Base-by-base conservation (phyloP, 2,888 invertebrate species). In the Corythucha ciliata region DNA sequence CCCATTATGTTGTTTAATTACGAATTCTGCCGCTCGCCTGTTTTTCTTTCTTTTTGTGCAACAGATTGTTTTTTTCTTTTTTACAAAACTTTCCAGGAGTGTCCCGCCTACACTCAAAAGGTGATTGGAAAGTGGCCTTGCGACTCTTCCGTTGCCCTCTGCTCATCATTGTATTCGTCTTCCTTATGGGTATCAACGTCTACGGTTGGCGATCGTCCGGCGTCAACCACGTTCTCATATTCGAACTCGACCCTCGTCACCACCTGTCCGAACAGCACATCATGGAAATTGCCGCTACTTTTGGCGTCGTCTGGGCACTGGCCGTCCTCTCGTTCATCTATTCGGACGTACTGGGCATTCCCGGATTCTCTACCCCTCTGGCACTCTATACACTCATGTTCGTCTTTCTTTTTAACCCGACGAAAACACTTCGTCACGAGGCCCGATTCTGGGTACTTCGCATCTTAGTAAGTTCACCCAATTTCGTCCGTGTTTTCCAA, bases 121-220 rank as follows among this genome's bases (percentile, higher is more conserved):
- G 83, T 52, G 83, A 86, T 65, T 78, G 90, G 68, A 78, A 82
- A 68, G 83, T 91, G 41, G 90, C 91, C 4, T 84, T 94, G 64
- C 80, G 92, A 53, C 74, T 99, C 27, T 99, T 96, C 69, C 76
- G 98, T 46, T 94, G 92, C 1, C 91, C 94, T 3, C 79, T 98
- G 60, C 79, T 98, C 6, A 75, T 97, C 54, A 85, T 94, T 25
- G 80, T 92, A 64, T 92, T 93, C 66, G 78, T 94, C 64, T 94
- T 96, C 67, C 73, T 96, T 27, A 88, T 96, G 70, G 96, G 94
- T 22, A 83, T 96, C 44, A 96, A 96, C 66, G 90, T 94, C 1
- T 94, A 94, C 67, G 94, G 94, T 5, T 96, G 96, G 96, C 74
- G 94, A 58, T 89, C 92, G 0, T 92, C 93, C 0, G 96, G 97